phyloP scores from a whole-genome alignment of 2,113 vertebrate species.

The Trachemys scripta region DNA sequence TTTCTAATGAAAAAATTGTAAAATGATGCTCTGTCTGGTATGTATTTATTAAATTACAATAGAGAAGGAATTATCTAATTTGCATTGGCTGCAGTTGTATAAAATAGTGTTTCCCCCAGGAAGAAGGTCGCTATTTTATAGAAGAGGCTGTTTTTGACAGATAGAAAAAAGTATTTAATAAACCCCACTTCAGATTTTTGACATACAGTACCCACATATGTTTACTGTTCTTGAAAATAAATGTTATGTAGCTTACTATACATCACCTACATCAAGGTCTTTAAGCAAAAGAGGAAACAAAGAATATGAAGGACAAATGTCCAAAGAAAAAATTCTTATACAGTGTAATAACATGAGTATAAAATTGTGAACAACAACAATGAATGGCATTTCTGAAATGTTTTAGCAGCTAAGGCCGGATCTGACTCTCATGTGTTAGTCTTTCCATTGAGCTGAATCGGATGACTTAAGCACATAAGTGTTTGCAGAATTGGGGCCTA shows the following conservation, averaged over 20 bases:
- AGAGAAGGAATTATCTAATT: slow-evolving; percentile 50
- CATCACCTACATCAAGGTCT: not conserved
- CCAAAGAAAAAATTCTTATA: not conserved
- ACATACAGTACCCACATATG: not conserved
- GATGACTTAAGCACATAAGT: not conserved
- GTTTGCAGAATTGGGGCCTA: not conserved
- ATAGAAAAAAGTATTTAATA: not conserved
- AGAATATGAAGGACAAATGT: rapidly evolving
- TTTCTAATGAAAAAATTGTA: slow-evolving; percentile 37
- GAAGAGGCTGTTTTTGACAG: not conserved
- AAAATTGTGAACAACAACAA: not conserved
- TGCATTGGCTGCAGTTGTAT: slow-evolving; percentile 5
- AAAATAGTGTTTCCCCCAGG: not conserved
- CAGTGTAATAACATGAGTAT: not conserved
- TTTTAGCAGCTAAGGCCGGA: not conserved
- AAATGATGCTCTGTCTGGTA: slow-evolving; percentile 40
- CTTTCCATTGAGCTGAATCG: not conserved
- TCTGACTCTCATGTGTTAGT: not conserved
- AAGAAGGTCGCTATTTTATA: not conserved
- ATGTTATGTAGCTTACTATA: not conserved
- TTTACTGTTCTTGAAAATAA: slow-evolving; percentile 21
- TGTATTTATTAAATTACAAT: slow-evolving; percentile 36
- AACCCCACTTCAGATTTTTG: not conserved
- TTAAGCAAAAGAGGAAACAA: not conserved
- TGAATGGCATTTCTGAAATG: not conserved